Base-by-base conservation (phyloP, 64 coral and sea anemone species). In the Dendronephthya gigantea region DNA sequence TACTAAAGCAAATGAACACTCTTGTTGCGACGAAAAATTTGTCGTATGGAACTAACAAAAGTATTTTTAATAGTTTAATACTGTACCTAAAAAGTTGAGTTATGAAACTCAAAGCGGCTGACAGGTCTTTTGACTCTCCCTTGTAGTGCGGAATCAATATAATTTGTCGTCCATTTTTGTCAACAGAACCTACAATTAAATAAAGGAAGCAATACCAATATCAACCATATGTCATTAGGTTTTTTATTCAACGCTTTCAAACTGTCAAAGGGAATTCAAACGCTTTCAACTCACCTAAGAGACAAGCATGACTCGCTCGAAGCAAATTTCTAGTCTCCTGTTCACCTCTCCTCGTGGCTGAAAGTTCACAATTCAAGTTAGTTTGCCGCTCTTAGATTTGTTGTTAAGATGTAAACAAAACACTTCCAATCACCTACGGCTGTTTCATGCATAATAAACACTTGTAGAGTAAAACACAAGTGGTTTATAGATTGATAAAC, bases 151-250 rank as follows among this genome's bases (percentile, higher is more conserved):
- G 36, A 15, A 79, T 34, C 9, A 79, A 12, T 16, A 79, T 79
- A 39, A 79, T 79, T 29, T 79, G 72, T 79, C 72, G 30, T 79
- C 72, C 72, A 35, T 79, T 79, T 34, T 79, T 79, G 32, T 79
- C 72, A 28, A 79, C 3, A 15, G 72, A 35, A 30, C 72, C 72
- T 79, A 79, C 8, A 79, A 45, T 45, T 14, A 5, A 36, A 79
- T 79, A 36, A 33, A 79, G 37, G 36, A 33, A 79, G 2, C 30
- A 35, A 17, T 79, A 15, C 10, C 36, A 66, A 66, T 22, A 66
- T 39, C 72, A 79, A 12, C n/a, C 29, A 36, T 33, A 29, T 79
- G 72, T 79, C 30, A 79, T 36, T 34, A 39, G 14, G 36, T 8
- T 79, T 79, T 15, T 34, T 9, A 12, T 36, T 79, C 30, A 79